A percentile compares a stretch with the other conserved stretches of the same genome.
Evolutionary conservation across 2,113 vertebrate species (phyloP).

Genomic region (Piprites chloris): DNA sequence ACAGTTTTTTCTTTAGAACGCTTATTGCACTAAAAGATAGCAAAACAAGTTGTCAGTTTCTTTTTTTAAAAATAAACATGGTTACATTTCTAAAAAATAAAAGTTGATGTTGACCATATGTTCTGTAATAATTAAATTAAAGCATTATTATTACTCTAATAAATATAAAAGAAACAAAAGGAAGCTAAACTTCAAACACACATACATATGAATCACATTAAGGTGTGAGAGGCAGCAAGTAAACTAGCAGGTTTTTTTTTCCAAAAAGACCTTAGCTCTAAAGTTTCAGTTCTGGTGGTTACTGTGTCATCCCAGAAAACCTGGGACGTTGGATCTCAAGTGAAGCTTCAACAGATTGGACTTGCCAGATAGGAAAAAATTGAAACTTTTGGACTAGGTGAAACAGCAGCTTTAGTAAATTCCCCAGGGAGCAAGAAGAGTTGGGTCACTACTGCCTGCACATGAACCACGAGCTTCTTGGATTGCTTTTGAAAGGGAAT

Average conservation of each 20-base stretch:
- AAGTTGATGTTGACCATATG: slow-evolving; percentile 71
- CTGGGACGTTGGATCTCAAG: neutral
- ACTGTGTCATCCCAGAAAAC: slow-evolving; percentile 19
- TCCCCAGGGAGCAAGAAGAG: slow-evolving; percentile 55
- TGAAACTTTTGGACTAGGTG: slow-evolving; percentile 68
- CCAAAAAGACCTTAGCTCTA: slow-evolving; percentile 69
- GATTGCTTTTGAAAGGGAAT: slow-evolving; percentile 47
- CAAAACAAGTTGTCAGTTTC: slow-evolving; percentile 77
- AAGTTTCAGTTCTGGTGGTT: slow-evolving; percentile 59
- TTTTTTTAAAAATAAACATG: slow-evolving; percentile 69
- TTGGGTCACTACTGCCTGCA: slow-evolving; percentile 60
- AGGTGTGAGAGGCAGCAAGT: slow-evolving; percentile 78
- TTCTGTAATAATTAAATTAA: slow-evolving; percentile 75
- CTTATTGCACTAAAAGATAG: slow-evolving; percentile 95
- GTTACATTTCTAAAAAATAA: slow-evolving; percentile 75
- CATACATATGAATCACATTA: slow-evolving; percentile 76
- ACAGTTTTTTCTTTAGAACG: slow-evolving; percentile 74
- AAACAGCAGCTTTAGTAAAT: slow-evolving; percentile 73
- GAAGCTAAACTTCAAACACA: slow-evolving; percentile 76
- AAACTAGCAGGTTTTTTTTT: slow-evolving; percentile 63
- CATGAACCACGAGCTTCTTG: slow-evolving; percentile 35
- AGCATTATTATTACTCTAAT: slow-evolving; percentile 79
- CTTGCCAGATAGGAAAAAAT: slow-evolving; percentile 60
- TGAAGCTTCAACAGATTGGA: slow-evolving; percentile 48
- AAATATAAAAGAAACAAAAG: slow-evolving; percentile 78